Evolutionary conservation across 2,888 invertebrate genomes (phyloP).

Genomic region (Zootermopsis nevadensis): DNA sequence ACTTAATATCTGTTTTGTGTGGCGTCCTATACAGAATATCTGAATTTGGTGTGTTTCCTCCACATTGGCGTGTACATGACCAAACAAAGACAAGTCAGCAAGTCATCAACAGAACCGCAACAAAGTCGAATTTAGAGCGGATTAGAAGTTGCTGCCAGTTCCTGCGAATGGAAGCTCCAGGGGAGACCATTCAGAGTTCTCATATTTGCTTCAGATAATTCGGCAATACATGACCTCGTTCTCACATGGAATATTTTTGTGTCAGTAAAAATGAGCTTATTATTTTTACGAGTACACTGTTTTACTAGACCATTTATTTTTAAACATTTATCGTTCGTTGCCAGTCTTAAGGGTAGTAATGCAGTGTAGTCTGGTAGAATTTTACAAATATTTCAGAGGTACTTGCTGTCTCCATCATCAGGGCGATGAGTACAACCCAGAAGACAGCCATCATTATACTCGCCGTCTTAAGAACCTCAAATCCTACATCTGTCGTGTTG

Average conservation of each 20-base stretch:
- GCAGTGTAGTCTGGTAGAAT: too few relatives aligned
- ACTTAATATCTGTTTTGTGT: conserved; percentile 2
- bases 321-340: too few relatives aligned
- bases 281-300: too few relatives aligned
- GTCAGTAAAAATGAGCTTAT: neutral
- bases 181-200: neutral
- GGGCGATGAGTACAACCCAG: too few relatives aligned
- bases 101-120: neutral
- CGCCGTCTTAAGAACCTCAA: too few relatives aligned
- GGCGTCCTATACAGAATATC: neutral
- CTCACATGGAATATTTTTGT: neutral
- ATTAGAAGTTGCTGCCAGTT: neutral
- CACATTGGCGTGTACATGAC: neutral
- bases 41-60: neutral
- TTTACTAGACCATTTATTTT: too few relatives aligned
- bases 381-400: too few relatives aligned
- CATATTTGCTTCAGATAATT: neutral
- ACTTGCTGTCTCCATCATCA: too few relatives aligned
- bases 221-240: neutral
- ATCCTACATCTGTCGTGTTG: too few relatives aligned
- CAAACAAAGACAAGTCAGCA: conserved; percentile 13
- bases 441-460: too few relatives aligned
- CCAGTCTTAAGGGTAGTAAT: too few relatives aligned
- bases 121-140: neutral
- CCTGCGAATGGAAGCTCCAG: neutral